Evolutionary conservation across 2,113 vertebrate genomes (phyloP).

Genomic region (Gallinago undulata): DNA sequence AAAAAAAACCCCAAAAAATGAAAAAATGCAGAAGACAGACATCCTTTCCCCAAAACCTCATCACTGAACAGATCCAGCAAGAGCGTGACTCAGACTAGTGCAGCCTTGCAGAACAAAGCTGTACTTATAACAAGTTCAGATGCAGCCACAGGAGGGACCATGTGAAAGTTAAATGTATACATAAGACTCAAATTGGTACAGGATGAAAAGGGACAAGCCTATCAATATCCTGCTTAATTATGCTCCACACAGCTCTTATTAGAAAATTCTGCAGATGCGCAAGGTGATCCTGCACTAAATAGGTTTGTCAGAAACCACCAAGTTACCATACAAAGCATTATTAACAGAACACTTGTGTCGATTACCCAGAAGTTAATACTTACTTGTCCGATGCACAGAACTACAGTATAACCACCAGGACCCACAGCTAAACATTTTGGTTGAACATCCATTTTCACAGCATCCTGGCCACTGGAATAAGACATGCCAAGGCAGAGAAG

Average conservation of each 20-base stretch:
- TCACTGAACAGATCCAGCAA: background rate
- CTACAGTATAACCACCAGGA: constrained; percentile 82
- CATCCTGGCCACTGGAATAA: constrained; percentile 81
- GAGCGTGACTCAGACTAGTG: background rate
- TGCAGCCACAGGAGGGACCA: background rate
- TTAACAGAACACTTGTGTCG: background rate
- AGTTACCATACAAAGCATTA: background rate
- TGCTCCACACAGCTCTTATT: background rate
- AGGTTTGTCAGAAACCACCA: background rate
- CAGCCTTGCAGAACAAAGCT: background rate
- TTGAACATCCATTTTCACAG: constrained; percentile 92
- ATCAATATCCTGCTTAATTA: background rate
- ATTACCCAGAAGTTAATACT: background rate
- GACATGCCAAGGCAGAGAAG: fast-evolving
- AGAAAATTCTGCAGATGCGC: background rate
- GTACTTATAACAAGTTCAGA: background rate
- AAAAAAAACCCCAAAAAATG: background rate
- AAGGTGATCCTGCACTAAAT: background rate
- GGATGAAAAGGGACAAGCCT: background rate
- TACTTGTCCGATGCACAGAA: constrained; percentile 91
- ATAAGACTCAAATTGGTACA: background rate
- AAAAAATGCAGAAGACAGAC: background rate
- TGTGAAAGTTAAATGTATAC: background rate
- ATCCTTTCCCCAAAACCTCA: background rate
- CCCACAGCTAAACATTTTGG: constrained; percentile 87